Conservation (phyloP, 1,140 invertebrate genomes). For the Galleria mellonella region DNA sequence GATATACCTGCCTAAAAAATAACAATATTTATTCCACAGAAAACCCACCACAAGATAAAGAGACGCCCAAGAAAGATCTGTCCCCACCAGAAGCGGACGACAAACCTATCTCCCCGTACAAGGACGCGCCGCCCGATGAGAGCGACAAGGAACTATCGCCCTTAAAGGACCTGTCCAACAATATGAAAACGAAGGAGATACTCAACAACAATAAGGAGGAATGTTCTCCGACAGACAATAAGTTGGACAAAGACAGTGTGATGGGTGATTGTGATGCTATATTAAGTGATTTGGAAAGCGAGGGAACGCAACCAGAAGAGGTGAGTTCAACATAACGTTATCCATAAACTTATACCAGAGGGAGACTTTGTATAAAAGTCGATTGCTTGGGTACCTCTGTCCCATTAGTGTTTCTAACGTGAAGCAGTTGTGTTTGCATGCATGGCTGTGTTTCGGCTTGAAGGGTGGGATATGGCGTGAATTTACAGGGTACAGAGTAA, state of each 20-base stretch:
- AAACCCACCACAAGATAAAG: conserved; percentile 32
- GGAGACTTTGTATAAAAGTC: too few species aligned
- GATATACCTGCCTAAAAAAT: too few species aligned
- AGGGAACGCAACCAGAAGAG: conserved; percentile 89
- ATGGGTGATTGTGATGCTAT: conserved; percentile 62
- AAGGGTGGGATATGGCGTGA: too few species aligned
- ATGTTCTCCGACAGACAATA: conserved; percentile 43
- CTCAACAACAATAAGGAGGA: conserved; percentile 68
- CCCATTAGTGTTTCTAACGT: too few species aligned
- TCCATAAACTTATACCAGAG: too few species aligned
- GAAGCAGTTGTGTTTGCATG: too few species aligned
- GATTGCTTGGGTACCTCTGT: too few species aligned
- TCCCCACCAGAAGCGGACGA: conserved; percentile 27
- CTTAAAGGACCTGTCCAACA: conserved; percentile 68
- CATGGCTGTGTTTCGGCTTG: too few species aligned
- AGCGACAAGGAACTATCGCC: conserved; percentile 65
- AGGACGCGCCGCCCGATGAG: conserved; percentile 51
- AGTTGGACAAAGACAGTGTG: conserved; percentile 65
- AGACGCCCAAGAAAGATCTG: conserved; percentile 48
- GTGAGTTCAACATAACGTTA: conserved; percentile 39
- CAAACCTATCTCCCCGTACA: conserved; percentile 53
- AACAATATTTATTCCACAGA: conserved; percentile 17
- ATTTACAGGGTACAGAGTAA: too few species aligned
- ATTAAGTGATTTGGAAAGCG: conserved; percentile 88
- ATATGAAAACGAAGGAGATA: conserved; percentile 52